Evolutionary conservation across 2,888 invertebrate genomes (phyloP), one percentile per base, ranked within the genome.

Genomic region (Coelopa pilipes): DNA sequence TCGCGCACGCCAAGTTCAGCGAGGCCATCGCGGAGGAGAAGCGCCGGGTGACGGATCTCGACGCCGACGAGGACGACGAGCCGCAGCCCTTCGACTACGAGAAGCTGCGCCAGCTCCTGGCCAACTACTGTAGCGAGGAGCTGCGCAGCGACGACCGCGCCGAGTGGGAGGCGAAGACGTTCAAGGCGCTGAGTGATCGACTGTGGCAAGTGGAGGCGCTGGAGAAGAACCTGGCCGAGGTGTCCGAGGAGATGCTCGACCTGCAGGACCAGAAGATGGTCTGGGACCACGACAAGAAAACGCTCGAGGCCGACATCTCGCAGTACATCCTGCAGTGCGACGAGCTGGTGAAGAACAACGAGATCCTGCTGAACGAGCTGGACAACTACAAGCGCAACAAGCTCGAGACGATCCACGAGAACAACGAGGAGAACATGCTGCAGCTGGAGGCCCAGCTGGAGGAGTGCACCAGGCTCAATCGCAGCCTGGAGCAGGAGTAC

Each of bases 261-360:
- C 78, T 86, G 34, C 85, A 85, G 76, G 82, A 83, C 45, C 89
- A 88, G 73, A 89, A 90, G 80, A 82, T 89, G 55, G 87, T 90
- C 77, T 87, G 89, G 53, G 90, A 90, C 83, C 90, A 91, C 78
- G 90, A 91, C 77, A 91, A 90, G 76, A 84, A 85, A 71, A 87
- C 87, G 1, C 78, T 88, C 0, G 85, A 87, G 72, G 87, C 88
- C 17, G 87, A 88, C 70, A 87, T 90, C 55, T 88, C 88, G 62
- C 89, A 90, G 78, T 89, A 89, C 62, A 89, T 90, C 77, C 85
- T 89, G 45, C 92, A 93, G 86, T 90, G 90, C 77, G 92, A 89
- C 74, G 92, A 92, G 82, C 89, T 92, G 83, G 91, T 92, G 86
- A 92, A 92, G 83, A 93, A 92, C 83, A 93, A 93, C 81, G 92